Conservation (phyloP, 2,797 vertebrate genomes). For the Pangasius djambal region DNA sequence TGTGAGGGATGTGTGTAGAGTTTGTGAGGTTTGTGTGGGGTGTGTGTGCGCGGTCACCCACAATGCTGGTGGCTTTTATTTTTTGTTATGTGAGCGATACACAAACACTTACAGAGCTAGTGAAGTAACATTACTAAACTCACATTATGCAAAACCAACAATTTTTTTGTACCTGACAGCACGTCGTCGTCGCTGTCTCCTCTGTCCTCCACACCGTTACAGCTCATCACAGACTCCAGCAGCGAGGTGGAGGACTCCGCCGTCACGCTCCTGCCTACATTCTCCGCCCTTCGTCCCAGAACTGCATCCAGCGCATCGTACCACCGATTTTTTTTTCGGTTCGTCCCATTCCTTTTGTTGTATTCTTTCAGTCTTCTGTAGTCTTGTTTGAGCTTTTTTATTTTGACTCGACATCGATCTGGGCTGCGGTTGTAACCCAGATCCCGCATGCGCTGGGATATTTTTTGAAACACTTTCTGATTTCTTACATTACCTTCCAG, state of each 20-base stretch:
- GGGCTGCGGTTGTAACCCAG: conserved; percentile 20
- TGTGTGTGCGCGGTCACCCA: no score
- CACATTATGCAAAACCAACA: not conserved
- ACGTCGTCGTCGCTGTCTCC: not conserved
- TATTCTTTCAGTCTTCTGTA: conserved; percentile 29
- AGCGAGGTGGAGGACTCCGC: not conserved
- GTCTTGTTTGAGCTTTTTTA: conserved; percentile 34
- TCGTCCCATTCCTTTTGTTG: conserved; percentile 20
- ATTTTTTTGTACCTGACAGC: not conserved
- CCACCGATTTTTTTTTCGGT: conserved; percentile 19
- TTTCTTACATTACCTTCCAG: conserved; percentile 13
- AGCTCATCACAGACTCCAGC: conserved; percentile 5
- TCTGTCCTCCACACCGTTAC: conserved; percentile 5
- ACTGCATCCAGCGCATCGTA: conserved; percentile 20
- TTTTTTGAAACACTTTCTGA: conserved; percentile 28
- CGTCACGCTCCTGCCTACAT: not conserved
- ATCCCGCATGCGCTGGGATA: conserved; percentile 28
- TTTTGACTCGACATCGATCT: conserved; percentile 33
- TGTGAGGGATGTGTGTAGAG: no score
- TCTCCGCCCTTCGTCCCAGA: conserved; percentile 9
- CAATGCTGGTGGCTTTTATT: no score
- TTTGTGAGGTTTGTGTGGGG: no score
- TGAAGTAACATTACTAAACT: not conserved
- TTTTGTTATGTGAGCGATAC: no score
- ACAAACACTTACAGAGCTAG: not conserved